Evolutionary conservation across 2,888 invertebrate genomes (phyloP), one percentile per base, ranked within the genome.

Genomic region (Pyrgus malvae): DNA sequence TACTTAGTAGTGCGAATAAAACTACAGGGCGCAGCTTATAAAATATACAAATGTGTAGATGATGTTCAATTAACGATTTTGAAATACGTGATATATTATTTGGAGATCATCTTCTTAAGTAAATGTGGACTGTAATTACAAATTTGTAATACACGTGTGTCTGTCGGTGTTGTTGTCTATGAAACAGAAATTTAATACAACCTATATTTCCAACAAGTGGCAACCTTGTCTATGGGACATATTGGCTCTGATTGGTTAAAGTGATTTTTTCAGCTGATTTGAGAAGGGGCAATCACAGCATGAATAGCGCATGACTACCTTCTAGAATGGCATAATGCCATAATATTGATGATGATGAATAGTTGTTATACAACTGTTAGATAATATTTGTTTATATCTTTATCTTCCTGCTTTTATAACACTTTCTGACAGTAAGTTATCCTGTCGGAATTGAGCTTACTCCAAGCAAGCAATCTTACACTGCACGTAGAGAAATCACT

Each of bases 251-350:
- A 68, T 69, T 67, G 67, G 57, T 63, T 56, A 55, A 60, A 63
- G 62, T 64, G 62, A 57, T 60, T 64, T 68, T 69, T 65, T 60
- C 60, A 60, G 58, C 59, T 58, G 57, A 65, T 69, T 65, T 63
- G 58, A 48, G 57, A 59, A 72, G 71, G 68, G 70, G 69, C 70
- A 69, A 65, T 61, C 59, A 53, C 60, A 59, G 61, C 65, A 66
- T 68, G 65, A 68, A 66, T 55, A 56, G 58, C 53, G 48, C 56
- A 42, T 25, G 23, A 41, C 35, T 27, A 62, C 58, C 60, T 62
- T 63, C 58, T 62, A 49, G 66, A 62, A 50, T 41, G 48, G 23
- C 44, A 35, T 44, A n/a, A 44, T 51, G 51, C 37, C 12, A 35
- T 23, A 35, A 17, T 14, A 7, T 8, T 27, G 27, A 51, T 44